Percentiles rank a stretch among this genome's conserved stretches.
These are phyloP conservation scores for Lepidonotus clava DNA, from an alignment of 2,888 invertebrate genomes.

Conservation along the genomic window DNA sequence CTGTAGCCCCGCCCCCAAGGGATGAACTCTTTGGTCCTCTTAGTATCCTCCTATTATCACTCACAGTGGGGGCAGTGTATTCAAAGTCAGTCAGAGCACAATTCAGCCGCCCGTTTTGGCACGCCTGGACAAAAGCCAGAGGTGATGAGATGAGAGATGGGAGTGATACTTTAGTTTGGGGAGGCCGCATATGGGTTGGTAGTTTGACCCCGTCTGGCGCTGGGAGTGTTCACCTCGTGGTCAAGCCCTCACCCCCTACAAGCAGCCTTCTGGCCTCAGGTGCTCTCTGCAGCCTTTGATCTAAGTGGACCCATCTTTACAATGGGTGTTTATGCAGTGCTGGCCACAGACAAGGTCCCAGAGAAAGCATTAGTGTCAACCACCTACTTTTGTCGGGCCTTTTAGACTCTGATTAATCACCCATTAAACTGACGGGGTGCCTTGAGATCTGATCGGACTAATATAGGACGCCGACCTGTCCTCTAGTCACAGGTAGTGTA, in stretches of 20 bases:
- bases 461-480: too few relatives aligned
- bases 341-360: neutral
- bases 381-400: neutral
- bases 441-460: neutral
- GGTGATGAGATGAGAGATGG: neutral
- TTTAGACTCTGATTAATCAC: conserved; percentile 36
- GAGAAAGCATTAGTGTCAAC: conserved; percentile 19
- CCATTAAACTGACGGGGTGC: conserved; percentile 1
- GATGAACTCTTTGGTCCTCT: neutral
- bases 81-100: conserved; percentile 17
- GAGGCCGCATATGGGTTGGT: neutral
- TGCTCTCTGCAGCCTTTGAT: neutral
- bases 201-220: neutral
- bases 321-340: neutral
- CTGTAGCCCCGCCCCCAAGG: neutral
- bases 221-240: conserved; percentile 20
- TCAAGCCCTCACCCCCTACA: neutral
- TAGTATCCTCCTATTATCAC: neutral
- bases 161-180: neutral
- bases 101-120: conserved; percentile 4
- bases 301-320: neutral
- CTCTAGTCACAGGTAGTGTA: neutral
- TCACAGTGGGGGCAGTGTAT: neutral
- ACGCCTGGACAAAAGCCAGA: conserved; percentile 9
- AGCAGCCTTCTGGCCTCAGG: conserved; percentile 40